A percentile compares a stretch with the other conserved stretches of the same genome.
Conservation (phyloP, 2,113 vertebrate genomes). For the Stigmatopora nigra region DNA sequence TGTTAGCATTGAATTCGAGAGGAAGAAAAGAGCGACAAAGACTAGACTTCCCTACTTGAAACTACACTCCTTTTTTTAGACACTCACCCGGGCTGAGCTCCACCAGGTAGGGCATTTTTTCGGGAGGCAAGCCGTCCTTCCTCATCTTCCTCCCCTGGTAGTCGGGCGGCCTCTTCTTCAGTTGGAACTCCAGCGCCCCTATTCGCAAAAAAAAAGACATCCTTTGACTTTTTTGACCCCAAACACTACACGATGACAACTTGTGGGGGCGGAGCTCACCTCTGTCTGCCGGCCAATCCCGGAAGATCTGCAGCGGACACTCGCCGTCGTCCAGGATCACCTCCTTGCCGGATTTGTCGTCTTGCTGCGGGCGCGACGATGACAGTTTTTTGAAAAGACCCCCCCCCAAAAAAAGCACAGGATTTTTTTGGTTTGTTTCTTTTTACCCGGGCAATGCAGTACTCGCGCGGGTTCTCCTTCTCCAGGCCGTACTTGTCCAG, state of each 20-base stretch:
- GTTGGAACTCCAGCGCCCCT: conserved; percentile 89
- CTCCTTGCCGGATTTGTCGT: conserved; percentile 87
- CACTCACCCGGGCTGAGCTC: conserved; percentile 78
- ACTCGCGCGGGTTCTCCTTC: conserved; percentile 90
- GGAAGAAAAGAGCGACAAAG: too few species aligned
- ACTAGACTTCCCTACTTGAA: too few species aligned
- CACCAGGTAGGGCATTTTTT: conserved; percentile 94
- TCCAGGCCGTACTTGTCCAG: conserved; percentile 96
- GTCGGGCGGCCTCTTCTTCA: conserved; percentile 89
- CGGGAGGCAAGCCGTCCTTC: conserved; percentile 77
- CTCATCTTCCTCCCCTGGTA: conserved; percentile 78
- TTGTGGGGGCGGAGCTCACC: conserved; percentile 60
- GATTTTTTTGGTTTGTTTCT: too few species aligned
- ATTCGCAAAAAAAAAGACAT: background rate
- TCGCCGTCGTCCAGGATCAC: conserved; percentile 84
- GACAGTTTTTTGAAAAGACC: background rate
- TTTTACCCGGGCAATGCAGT: conserved; percentile 88
- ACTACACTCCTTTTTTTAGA: too few species aligned
- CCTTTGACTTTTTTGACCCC: too few species aligned
- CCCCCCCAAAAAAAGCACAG: background rate
- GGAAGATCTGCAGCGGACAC: conserved; percentile 94
- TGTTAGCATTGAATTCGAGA: too few species aligned
- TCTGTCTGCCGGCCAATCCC: conserved; percentile 93
- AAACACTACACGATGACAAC: too few species aligned
- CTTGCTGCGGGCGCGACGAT: conserved; percentile 69